phyloP scores from a whole-genome alignment of 1,140 invertebrate species.

The Achatina immaculata region DNA sequence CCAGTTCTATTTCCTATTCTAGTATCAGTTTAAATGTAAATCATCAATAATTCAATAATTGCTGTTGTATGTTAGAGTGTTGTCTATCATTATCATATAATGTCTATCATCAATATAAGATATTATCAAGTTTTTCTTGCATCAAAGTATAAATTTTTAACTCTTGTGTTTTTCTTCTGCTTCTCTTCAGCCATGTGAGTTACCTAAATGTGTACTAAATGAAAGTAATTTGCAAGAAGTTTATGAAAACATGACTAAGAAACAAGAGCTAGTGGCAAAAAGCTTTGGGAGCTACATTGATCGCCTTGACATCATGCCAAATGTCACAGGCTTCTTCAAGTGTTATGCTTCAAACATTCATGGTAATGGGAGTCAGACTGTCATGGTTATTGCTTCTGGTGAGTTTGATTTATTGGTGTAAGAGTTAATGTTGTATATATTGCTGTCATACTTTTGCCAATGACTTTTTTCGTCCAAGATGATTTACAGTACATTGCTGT shows the following conservation, averaged over 20 bases:
- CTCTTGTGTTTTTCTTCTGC: neutral
- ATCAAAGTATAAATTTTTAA: neutral
- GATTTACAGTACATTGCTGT: too few species aligned
- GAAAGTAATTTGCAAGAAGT: neutral
- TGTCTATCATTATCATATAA: too few species aligned
- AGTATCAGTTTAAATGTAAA: too few species aligned
- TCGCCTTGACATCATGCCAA: neutral
- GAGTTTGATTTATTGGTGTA: neutral
- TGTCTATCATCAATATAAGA: too few species aligned
- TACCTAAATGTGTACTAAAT: neutral
- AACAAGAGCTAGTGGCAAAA: neutral
- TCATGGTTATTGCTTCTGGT: slow-evolving; percentile 22
- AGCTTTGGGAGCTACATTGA: neutral
- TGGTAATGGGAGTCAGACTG: neutral
- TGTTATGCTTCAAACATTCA: neutral
- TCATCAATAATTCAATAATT: too few species aligned
- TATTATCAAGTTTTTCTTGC: too few species aligned
- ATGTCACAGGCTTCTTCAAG: slow-evolving; percentile 17
- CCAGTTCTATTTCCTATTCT: too few species aligned
- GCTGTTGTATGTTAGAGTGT: too few species aligned
- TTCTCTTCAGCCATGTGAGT: slow-evolving; percentile 8
- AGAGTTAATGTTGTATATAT: neutral
- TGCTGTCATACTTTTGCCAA: too few species aligned
- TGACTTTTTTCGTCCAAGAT: too few species aligned
- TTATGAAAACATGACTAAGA: neutral